A percentile compares a stretch with the other conserved stretches of the same genome.
Evolutionary conservation across 2,113 vertebrate genomes (phyloP).

Genomic region (Cyprinodon brontotheroides): DNA sequence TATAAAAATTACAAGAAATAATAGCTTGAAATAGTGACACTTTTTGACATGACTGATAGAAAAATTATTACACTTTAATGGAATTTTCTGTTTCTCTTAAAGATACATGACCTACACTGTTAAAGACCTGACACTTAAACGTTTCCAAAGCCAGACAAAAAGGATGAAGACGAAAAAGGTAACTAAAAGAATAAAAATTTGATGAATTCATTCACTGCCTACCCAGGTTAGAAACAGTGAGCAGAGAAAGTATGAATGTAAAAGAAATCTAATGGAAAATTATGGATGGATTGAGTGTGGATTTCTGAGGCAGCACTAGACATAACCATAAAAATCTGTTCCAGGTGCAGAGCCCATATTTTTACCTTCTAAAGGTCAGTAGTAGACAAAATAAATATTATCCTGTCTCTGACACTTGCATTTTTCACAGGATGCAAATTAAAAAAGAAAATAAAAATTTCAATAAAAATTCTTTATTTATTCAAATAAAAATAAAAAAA

Average conservation of each 20-base stretch:
- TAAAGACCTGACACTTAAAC: slow-evolving; percentile 25
- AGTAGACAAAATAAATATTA: neutral
- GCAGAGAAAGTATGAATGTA: slow-evolving; percentile 53
- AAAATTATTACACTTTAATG: too few relatives aligned
- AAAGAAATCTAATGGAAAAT: slow-evolving; percentile 65
- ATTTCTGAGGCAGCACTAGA: neutral
- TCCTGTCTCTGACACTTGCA: neutral
- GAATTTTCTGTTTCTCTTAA: too few relatives aligned
- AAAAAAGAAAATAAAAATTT: too few relatives aligned
- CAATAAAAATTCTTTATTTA: too few relatives aligned
- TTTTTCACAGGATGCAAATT: neutral
- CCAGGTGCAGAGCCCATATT: neutral
- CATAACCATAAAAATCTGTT: neutral
- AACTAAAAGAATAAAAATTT: slow-evolving; percentile 14
- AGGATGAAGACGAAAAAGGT: slow-evolving; percentile 27
- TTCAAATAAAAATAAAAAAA: too few relatives aligned
- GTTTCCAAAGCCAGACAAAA: slow-evolving; percentile 15
- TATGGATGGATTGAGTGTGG: slow-evolving; percentile 22
- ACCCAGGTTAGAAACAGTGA: slow-evolving; percentile 30
- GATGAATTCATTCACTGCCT: slow-evolving; percentile 54
- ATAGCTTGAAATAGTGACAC: too few relatives aligned
- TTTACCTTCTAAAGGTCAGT: neutral
- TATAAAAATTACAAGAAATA: too few relatives aligned
- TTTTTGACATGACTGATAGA: too few relatives aligned
- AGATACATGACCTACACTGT: neutral